Evolutionary conservation across 2,888 invertebrate species (phyloP), one percentile per base, ranked within the genome.

Genomic region (Eilema griseolum): DNA sequence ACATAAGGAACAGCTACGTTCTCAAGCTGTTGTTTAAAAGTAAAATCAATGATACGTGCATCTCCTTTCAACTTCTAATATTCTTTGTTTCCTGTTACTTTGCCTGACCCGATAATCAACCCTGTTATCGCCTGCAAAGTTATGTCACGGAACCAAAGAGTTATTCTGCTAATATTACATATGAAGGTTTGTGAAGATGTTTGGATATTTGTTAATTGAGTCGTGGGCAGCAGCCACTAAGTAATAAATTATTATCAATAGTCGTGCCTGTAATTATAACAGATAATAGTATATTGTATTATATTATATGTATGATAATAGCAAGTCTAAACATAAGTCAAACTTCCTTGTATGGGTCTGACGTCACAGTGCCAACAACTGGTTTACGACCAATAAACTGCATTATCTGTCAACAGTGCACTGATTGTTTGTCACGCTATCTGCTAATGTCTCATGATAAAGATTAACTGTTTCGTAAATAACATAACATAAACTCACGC

Each of bases 301-400:
- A 10, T 8, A 52, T 52, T n/a, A n/a, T 37, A 37, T 14, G 23
- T 24, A 16, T 24, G 33, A 16, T 33, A 33, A 37, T 59, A 24
- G 16, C 37, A 69, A 10, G 0, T 60, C 0, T 61, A 57, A 23
- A 46, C 16, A 1, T 0, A 23, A 61, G 33, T 4, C 41, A 60
- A 70, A 67, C 52, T 60, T 66, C 57, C 60, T 65, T 20, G 56
- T 59, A 28, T 0, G 2, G 52, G 33, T 10, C 28, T 41, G 20
- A 66, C 62, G 31, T 20, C 2, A 7, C 60, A 41, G 11, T 66
- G 10, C 5, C 64, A 73, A 67, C 65, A 72, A 66, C 56, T 66
- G 26, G 67, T 81, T 81, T 81, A 84, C 73, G 41, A 60, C 12
- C 67, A 28, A 70, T 82, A 77, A 73, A 80, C 46, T 60, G 8